Conservation (phyloP, 2,113 vertebrate species). For the Catharus fuscescens region DNA sequence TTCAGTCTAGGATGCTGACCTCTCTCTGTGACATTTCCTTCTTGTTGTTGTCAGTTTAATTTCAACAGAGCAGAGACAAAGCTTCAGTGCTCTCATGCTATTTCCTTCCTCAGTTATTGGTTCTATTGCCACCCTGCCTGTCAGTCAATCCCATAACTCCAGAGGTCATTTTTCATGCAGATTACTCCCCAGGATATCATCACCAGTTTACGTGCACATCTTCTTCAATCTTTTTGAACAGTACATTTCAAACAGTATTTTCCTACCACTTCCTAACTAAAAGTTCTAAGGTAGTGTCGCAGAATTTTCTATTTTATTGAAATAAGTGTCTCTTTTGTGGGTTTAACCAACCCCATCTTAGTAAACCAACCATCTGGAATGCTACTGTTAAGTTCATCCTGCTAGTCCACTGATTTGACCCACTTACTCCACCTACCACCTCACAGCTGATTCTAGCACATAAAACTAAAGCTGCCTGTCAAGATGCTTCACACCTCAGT, state of each 20-base stretch:
- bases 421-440: background rate
- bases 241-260: background rate
- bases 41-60: background rate
- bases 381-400: background rate
- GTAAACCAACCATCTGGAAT: background rate
- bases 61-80: background rate
- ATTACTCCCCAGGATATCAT: background rate
- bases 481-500: background rate
- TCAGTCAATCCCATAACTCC: background rate
- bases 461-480: background rate
- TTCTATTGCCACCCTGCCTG: background rate
- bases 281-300: background rate
- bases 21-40: background rate
- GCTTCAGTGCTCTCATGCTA: background rate
- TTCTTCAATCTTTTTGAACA: background rate
- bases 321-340: background rate
- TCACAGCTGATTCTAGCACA: conserved; percentile 5
- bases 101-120: background rate
- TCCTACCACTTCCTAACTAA: background rate
- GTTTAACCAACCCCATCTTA: background rate
- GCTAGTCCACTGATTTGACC: background rate
- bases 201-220: background rate
- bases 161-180: background rate
- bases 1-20: background rate
- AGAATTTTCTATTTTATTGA: background rate